These are phyloP conservation scores for Laticauda colubrina DNA, from an alignment of 2,113 vertebrate species.

Conservation along the genomic window DNA sequence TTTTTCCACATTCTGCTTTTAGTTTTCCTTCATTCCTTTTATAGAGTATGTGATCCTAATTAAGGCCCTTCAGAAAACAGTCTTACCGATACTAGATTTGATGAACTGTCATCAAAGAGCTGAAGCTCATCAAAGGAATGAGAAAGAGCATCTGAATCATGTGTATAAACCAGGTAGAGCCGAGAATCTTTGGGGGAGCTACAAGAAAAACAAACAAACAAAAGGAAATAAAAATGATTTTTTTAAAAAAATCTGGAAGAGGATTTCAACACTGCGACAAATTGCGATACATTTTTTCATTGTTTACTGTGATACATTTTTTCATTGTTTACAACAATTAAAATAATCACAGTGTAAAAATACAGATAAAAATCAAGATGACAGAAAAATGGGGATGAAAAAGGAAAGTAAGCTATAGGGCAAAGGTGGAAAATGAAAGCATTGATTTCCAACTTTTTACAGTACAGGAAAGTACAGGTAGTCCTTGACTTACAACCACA, in stretches of 20 bases:
- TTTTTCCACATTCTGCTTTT: background rate
- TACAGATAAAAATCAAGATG: background rate
- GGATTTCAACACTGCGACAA: too few relatives aligned
- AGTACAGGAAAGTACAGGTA: background rate
- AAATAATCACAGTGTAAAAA: background rate
- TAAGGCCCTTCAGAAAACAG: background rate
- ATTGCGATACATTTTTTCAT: background rate
- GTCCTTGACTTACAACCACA: too few relatives aligned
- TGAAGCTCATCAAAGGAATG: slow-evolving; percentile 86
- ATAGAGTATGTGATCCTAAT: background rate
- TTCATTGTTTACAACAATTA: background rate
- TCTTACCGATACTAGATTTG: slow-evolving; percentile 83
- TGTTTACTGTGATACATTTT: background rate
- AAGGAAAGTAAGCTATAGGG: background rate
- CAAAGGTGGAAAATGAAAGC: background rate
- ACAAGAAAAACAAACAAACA: background rate
- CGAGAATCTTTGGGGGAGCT: slow-evolving; percentile 86
- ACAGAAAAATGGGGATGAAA: background rate
- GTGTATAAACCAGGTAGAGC: slow-evolving; percentile 84
- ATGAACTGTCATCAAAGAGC: slow-evolving; percentile 81
- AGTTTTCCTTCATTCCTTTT: background rate
- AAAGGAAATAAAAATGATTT: background rate
- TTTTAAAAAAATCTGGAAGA: too few relatives aligned
- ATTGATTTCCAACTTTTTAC: background rate
- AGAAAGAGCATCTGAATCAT: slow-evolving; percentile 79